These are phyloP conservation scores for Trogon melanurus DNA, from an alignment of 2,113 vertebrate genomes.

Conservation along the genomic window DNA sequence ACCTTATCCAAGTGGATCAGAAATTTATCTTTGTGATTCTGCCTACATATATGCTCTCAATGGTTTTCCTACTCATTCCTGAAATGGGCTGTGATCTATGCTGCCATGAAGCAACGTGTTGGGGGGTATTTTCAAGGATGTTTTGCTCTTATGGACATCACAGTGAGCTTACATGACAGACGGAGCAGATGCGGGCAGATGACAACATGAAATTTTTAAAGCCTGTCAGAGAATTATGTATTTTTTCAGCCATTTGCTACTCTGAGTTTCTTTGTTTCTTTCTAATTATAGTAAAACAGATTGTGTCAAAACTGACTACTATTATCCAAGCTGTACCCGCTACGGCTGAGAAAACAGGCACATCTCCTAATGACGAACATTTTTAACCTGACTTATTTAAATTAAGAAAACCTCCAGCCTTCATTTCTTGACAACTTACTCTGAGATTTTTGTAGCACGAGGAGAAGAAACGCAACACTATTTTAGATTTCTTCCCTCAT, in stretches of 20 bases:
- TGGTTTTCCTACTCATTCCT: neutral
- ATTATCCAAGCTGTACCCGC: neutral
- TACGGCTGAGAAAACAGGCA: neutral
- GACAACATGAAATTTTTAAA: neutral
- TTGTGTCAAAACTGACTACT: conserved; percentile 19
- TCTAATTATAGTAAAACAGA: conserved; percentile 34
- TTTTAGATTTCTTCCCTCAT: neutral
- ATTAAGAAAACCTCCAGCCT: neutral
- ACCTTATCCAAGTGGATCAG: neutral
- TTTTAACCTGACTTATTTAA: neutral
- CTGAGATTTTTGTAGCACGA: neutral
- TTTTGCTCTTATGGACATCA: neutral
- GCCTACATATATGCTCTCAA: neutral
- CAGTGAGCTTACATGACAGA: neutral
- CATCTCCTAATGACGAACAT: neutral
- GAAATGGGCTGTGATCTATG: neutral
- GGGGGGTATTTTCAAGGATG: neutral
- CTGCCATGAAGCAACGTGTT: neutral
- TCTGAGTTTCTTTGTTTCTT: neutral
- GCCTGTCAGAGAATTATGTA: fast-evolving
- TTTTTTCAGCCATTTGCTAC: neutral
- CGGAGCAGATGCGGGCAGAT: neutral
- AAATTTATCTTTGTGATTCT: neutral
- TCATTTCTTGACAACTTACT: conserved; percentile 1
- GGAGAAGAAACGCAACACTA: neutral